Evolutionary conservation across 2,888 invertebrate genomes (phyloP).

Genomic region (Zonitis immaculata): DNA sequence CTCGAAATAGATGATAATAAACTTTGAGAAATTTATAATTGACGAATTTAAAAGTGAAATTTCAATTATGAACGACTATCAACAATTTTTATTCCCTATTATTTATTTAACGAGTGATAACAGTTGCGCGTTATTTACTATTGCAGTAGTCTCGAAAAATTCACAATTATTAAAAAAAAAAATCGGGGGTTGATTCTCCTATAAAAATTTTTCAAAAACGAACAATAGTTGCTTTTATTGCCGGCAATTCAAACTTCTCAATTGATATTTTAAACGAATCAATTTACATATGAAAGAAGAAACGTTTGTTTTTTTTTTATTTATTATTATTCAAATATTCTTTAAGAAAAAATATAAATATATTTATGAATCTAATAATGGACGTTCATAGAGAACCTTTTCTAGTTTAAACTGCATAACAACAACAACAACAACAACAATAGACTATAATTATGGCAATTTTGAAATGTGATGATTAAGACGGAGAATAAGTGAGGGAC

Average conservation of each 20-base stretch:
- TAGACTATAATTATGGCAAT: constrained; percentile 25
- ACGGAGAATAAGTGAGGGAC: too few relatives aligned
- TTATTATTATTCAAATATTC: neutral
- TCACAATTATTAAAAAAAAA: neutral
- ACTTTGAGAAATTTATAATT: too few relatives aligned
- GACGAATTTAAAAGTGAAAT: too few relatives aligned
- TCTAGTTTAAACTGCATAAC: constrained; percentile 27
- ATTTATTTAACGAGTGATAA: too few relatives aligned
- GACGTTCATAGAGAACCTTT: too few relatives aligned
- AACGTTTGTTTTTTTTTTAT: neutral
- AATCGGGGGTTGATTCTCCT: neutral
- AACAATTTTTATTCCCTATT: too few relatives aligned
- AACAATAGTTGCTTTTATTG: neutral
- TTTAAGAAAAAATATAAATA: constrained; percentile 4
- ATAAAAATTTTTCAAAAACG: too few relatives aligned
- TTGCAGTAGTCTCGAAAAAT: too few relatives aligned
- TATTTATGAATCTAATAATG: neutral
- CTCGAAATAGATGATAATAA: too few relatives aligned
- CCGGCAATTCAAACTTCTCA: neutral
- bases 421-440: constrained; percentile 29
- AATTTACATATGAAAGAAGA: constrained; percentile 18
- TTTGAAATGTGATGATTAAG: constrained; percentile 17
- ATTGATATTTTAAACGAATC: neutral
- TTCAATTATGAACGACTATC: too few relatives aligned
- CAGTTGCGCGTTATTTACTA: too few relatives aligned